These are phyloP conservation scores for Girardinus metallicus DNA, from an alignment of 2,797 vertebrate species.

Conservation along the genomic window DNA sequence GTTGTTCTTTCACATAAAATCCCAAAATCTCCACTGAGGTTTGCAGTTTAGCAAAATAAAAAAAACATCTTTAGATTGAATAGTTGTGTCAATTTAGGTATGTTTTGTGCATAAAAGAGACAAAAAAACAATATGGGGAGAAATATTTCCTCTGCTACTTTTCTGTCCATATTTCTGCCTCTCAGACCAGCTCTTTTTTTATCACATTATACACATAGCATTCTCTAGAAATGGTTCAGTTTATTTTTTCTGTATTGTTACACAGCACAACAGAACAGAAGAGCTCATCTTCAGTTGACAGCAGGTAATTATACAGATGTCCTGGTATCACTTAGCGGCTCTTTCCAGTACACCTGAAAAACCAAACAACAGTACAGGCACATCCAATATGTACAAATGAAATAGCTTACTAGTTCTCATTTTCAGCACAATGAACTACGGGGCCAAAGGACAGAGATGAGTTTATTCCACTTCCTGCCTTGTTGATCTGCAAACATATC, in stretches of 20 bases:
- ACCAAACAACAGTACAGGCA: not conserved
- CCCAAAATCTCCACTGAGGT: not conserved
- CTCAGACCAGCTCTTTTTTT: constrained; percentile 9
- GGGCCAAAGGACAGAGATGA: constrained; percentile 88
- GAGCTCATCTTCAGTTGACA: constrained; percentile 55
- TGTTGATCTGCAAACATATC: constrained; percentile 82
- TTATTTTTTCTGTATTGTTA: not conserved
- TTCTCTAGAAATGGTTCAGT: constrained; percentile 4
- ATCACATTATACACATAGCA: constrained; percentile 4
- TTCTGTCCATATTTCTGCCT: not conserved
- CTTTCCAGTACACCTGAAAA: constrained; percentile 87
- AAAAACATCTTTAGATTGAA: not conserved
- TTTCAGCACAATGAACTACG: constrained; percentile 64
- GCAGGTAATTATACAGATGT: constrained; percentile 84
- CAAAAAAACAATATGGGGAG: not conserved
- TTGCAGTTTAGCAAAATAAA: not conserved
- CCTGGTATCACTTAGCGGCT: constrained; percentile 80
- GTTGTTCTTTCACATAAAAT: not conserved
- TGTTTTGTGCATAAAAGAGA: constrained; percentile 2
- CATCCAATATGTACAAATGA: not conserved
- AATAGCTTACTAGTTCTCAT: not conserved
- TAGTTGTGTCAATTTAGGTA: not conserved
- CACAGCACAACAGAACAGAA: constrained; percentile 9
- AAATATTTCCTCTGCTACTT: constrained; percentile 24
- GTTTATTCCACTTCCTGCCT: constrained; percentile 89